These are phyloP conservation scores for Carterocephalus palaemon DNA, from an alignment of 2,888 invertebrate genomes.

Conservation along the genomic window DNA sequence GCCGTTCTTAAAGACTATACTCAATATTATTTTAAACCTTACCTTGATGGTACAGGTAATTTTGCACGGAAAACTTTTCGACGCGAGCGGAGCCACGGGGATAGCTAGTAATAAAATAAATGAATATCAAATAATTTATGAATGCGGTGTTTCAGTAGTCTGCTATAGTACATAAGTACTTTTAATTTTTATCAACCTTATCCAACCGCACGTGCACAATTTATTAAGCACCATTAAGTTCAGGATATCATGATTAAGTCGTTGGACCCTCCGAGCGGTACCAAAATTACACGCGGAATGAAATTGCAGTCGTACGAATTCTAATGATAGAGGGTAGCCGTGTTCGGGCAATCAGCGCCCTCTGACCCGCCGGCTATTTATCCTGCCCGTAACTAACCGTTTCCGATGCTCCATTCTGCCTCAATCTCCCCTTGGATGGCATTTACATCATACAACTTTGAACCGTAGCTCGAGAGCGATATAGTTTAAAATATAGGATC, in stretches of 20 bases:
- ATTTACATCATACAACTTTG: conserved; percentile 19
- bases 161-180: no score
- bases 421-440: conserved; percentile 22
- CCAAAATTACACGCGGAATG: conserved; percentile 20
- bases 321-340: conserved; percentile 31
- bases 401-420: conserved; percentile 38
- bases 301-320: conserved; percentile 32
- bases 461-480: conserved; percentile 1
- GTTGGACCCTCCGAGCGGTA: conserved; percentile 15
- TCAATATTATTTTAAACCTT: no score
- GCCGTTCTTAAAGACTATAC: no score
- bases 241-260: conserved; percentile 23
- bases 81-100: no score
- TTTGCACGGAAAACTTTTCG: no score
- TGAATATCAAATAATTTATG: no score
- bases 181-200: no score
- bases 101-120: no score
- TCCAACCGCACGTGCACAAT: neutral
- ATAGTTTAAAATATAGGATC: conserved; percentile 9
- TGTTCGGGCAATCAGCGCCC: conserved; percentile 41
- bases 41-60: no score
- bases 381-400: conserved; percentile 48
- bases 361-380: conserved; percentile 40
- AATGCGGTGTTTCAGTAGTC: no score
- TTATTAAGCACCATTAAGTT: conserved; percentile 7